Evolutionary conservation across 2,797 vertebrate species (phyloP), one percentile per base, ranked within the genome.

Genomic region (Tokudaia muenninki): DNA sequence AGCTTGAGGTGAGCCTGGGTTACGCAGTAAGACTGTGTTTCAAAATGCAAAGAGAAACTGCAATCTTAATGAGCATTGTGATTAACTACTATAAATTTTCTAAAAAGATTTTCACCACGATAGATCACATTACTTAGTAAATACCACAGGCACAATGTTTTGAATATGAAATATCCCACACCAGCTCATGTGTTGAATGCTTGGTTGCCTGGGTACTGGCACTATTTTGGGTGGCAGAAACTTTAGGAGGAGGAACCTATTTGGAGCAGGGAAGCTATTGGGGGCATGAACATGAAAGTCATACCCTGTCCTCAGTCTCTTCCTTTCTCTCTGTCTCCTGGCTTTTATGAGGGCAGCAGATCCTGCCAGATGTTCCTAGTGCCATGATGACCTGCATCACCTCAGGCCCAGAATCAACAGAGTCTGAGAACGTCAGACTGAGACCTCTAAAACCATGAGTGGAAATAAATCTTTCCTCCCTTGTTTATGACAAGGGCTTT

Each of bases 101-200:
- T 74, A 74, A 87, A 57, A 92, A 26, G 26, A 80, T 84, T 92
- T 92, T 47, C 70, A 74, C 81, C 80, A 88, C 31, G 82, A 70
- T 16, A 93, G 50, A 83, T 91, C 47, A 75, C 37, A 70, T 37
- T 87, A 92, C 57, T 81, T 93, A 88, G 41, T 92, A 86, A 97
- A 95, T 24, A 29, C 37, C 52, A 95, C 52, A 52, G 75, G 22
- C 6, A 65, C 21, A 65, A 80, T 91, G 61, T 14, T 91, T 81
- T 91, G 47, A 55, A 70, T 81, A 81, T 55, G 61, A 91, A 81
- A 81, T 91, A 11, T 22, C 24, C 34, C 11, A 8, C 14, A 41
- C 21, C 17, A 80, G 77, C 16, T 91, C 44, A 67, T 67, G 41
- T 89, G 59, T 29, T 52, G 72, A 65, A 37, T 65, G 59, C 31